Evolutionary conservation across 1,140 invertebrate species (phyloP), one percentile per base, ranked within the genome.

Genomic region (Temnothorax nylanderi): DNA sequence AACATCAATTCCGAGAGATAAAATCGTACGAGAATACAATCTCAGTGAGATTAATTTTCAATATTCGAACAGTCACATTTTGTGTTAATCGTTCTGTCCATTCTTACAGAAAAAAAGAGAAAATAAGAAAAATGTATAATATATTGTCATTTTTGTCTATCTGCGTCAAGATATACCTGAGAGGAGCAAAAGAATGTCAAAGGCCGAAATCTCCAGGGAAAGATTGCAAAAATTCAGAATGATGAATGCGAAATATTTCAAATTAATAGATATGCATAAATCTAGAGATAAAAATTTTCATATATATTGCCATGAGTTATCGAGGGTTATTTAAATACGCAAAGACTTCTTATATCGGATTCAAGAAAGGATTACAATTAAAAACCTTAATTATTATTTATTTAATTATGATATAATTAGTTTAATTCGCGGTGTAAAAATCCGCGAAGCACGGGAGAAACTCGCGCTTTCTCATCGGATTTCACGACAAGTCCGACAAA

Each of bases 381-480:
- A 8, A 76, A 58, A 26, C 3, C 4, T 16, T 0, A 56, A n/a
- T 58, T 58, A 10, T 18, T 37, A 18, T 16, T 37, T 37, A 37
- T 65, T 37, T 4, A 37, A 65, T n/a, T 65, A 34, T 34, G 10
- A 34, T 65, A 10, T 37, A 65, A 65, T 37, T 65, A 65, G 13
- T 72, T 81, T 26, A 51, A 37, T 54, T 51, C 11, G 13, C 11
- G 13, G 37, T 16, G 11, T 67, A n/a, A 67, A 67, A 58, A 58
- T 37, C 6, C 8, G 26, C 26, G 13, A 54, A 47, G 3, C 26
- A 60, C n/a, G 21, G 6, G 49, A 47, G 54, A 74, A 74, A 74
- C 26, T 44, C 16, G 2, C 18, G 7, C 37, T 82, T 74, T 82
- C 54, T 82, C 67, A 60, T 2, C 58, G 37, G 18, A 76, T 71